These are phyloP conservation scores for Notodromas monacha DNA, from an alignment of 2,888 invertebrate species.

Conservation along the genomic window DNA sequence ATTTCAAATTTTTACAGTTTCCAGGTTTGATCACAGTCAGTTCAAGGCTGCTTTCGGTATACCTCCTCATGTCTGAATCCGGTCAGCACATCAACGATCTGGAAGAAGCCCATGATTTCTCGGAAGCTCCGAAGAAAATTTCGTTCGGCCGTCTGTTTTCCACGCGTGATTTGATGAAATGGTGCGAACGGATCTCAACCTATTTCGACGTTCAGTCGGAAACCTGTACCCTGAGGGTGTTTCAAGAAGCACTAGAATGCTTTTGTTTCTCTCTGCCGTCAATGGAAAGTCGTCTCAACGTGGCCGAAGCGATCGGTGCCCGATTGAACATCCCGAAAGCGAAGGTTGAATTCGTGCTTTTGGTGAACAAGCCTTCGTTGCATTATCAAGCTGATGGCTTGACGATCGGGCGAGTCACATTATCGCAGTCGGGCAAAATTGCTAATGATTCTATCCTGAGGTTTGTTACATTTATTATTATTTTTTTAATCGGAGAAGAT, in stretches of 20 bases:
- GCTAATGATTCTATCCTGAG: not conserved
- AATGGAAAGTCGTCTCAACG: too few relatives aligned
- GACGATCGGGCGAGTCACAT: slow-evolving; percentile 29
- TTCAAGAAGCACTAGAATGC: slow-evolving; percentile 64
- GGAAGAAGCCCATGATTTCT: too few relatives aligned
- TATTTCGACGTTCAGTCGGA: slow-evolving; percentile 38
- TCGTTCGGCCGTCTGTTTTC: too few relatives aligned
- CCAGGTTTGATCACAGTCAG: too few relatives aligned
- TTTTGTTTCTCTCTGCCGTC: slow-evolving; percentile 51
- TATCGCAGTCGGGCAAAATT: not conserved
- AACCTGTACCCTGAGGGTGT: slow-evolving; percentile 30
- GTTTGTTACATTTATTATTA: too few relatives aligned
- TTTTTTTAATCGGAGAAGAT: too few relatives aligned
- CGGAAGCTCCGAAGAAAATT: too few relatives aligned
- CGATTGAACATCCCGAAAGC: slow-evolving; percentile 46
- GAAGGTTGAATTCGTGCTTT: slow-evolving; percentile 43
- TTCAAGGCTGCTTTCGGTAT: too few relatives aligned
- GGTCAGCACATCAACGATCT: too few relatives aligned
- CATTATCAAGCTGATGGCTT: slow-evolving; percentile 24
- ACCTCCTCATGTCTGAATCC: too few relatives aligned
- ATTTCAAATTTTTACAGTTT: too few relatives aligned
- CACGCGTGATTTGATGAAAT: slow-evolving; percentile 74
- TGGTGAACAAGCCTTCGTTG: slow-evolving; percentile 41
- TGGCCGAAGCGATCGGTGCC: slow-evolving; percentile 31
- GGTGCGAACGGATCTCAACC: slow-evolving; percentile 42